Conservation (phyloP, 2,888 invertebrate species). For the Oegoconia quadripuncta region DNA sequence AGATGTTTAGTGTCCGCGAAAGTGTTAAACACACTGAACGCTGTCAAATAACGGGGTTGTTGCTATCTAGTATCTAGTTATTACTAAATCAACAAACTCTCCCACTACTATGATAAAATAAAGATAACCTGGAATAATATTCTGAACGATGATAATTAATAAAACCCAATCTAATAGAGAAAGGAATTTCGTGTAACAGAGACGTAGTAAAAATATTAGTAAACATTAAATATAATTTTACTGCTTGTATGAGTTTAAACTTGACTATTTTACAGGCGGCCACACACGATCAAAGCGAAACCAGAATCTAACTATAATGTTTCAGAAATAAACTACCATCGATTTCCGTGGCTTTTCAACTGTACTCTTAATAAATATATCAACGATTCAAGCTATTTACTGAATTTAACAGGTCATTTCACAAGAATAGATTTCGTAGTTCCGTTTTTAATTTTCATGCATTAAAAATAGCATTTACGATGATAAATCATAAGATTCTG, state of each 20-base stretch:
- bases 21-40: too few species aligned
- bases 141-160: too few species aligned
- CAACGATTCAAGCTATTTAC: constrained; percentile 57
- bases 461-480: constrained; percentile 8
- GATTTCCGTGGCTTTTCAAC: constrained; percentile 54
- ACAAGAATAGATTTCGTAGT: constrained; percentile 34
- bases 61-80: too few species aligned
- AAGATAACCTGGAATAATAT: too few species aligned
- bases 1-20: too few species aligned
- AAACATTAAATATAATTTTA: not conserved
- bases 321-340: constrained; percentile 57
- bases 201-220: too few species aligned
- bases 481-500: not conserved
- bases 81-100: too few species aligned
- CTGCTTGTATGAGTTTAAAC: constrained; percentile 5
- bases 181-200: too few species aligned
- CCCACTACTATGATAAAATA: too few species aligned
- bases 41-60: too few species aligned
- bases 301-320: constrained; percentile 38
- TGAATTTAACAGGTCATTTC: constrained; percentile 48
- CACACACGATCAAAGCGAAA: constrained; percentile 67
- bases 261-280: constrained; percentile 30
- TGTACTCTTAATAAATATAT: constrained; percentile 67
- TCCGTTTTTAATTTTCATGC: constrained; percentile 20
- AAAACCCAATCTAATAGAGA: too few species aligned